These are phyloP conservation scores for Eleginops maclovinus DNA, from an alignment of 2,113 vertebrate genomes.

Conservation along the genomic window DNA sequence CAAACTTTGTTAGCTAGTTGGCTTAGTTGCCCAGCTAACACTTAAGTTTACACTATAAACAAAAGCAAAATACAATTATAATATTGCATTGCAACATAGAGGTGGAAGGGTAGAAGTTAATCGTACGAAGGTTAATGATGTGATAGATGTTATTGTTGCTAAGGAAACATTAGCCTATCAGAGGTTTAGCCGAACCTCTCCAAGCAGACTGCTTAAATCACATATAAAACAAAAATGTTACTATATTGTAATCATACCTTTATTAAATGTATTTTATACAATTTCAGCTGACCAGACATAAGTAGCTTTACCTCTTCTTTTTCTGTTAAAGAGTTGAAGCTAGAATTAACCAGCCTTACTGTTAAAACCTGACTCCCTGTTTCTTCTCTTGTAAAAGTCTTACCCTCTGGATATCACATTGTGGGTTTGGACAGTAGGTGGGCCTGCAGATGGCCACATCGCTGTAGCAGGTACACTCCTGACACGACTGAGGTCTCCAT, in stretches of 20 bases:
- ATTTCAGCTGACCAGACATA: background rate
- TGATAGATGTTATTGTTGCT: background rate
- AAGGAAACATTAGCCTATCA: background rate
- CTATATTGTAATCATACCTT: background rate
- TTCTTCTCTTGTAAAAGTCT: constrained; percentile 1
- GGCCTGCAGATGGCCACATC: constrained; percentile 86
- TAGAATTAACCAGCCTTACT: background rate
- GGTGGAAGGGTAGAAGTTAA: background rate
- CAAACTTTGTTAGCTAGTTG: background rate
- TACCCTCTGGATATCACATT: constrained; percentile 92
- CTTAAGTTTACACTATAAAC: background rate
- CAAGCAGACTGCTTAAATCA: background rate
- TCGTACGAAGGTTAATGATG: background rate
- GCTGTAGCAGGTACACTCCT: constrained; percentile 87
- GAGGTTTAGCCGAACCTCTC: background rate
- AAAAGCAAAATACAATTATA: background rate
- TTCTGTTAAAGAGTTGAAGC: background rate
- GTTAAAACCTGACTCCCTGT: background rate
- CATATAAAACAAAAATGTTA: background rate
- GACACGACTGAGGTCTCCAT: constrained; percentile 92
- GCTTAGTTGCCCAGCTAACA: background rate
- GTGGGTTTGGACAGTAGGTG: constrained; percentile 84
- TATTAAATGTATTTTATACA: no score
- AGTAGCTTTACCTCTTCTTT: background rate
- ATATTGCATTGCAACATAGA: background rate